A percentile compares a stretch with the other conserved stretches of the same genome.
These are phyloP conservation scores for Microctenopoma steveboyesi DNA, from an alignment of 2,797 vertebrate species.

Conservation along the genomic window DNA sequence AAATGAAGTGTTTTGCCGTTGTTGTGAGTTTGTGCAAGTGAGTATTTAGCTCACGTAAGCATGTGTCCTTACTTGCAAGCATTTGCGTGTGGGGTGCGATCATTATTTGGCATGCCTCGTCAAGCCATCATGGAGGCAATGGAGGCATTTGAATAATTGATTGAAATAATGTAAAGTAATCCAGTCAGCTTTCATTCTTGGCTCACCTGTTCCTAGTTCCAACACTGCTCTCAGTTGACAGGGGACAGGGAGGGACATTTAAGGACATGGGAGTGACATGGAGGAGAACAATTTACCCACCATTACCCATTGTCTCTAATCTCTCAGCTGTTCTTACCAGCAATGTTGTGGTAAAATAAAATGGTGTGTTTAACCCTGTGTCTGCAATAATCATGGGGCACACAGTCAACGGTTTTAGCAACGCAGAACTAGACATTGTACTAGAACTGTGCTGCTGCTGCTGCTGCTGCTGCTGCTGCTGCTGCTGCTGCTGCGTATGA, in stretches of 20 bases:
- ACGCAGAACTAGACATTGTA: slow-evolving; percentile 4
- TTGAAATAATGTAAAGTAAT: slow-evolving; percentile 89
- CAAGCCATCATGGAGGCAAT: slow-evolving; percentile 75
- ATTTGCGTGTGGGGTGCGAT: slow-evolving; percentile 53
- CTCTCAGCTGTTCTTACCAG: slow-evolving; percentile 55
- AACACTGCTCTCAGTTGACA: slow-evolving; percentile 72
- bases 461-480: neutral
- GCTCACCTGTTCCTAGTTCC: slow-evolving; percentile 77
- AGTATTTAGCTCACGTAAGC: slow-evolving; percentile 17
- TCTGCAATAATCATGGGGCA: slow-evolving; percentile 24
- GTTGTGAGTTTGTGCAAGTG: slow-evolving; percentile 27
- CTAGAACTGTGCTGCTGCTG: neutral
- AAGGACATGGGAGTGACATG: slow-evolving; percentile 78
- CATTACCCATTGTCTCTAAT: slow-evolving; percentile 73
- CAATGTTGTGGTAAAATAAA: slow-evolving; percentile 61
- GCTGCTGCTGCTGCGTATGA: slow-evolving; percentile 1
- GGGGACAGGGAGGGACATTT: slow-evolving; percentile 75
- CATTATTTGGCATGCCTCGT: slow-evolving; percentile 72
- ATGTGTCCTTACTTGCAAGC: slow-evolving; percentile 6
- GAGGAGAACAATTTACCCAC: slow-evolving; percentile 77
- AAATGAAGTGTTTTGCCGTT: slow-evolving; percentile 48
- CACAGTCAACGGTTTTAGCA: slow-evolving; percentile 17
- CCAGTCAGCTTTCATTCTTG: slow-evolving; percentile 80
- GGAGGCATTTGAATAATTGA: slow-evolving; percentile 86
- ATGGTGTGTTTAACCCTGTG: slow-evolving; percentile 47